Conservation (phyloP, 2,113 vertebrate species). For the Antechinus flavipes region DNA sequence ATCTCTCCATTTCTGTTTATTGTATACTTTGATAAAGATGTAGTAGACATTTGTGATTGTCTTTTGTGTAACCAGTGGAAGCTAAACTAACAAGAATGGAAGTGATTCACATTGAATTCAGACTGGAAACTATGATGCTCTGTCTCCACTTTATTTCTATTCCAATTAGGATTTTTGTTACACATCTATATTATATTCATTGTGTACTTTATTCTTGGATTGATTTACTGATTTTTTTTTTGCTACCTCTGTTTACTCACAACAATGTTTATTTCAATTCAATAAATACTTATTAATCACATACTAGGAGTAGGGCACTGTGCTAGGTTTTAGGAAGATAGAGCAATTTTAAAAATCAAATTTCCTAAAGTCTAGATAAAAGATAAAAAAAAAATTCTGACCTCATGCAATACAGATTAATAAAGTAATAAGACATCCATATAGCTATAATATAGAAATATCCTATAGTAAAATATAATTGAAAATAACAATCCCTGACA, state of each 20-base stretch:
- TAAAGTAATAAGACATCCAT: neutral
- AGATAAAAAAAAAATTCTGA: neutral
- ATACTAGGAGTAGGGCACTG: neutral
- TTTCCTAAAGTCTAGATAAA: neutral
- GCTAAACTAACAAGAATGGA: neutral
- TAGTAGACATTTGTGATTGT: neutral
- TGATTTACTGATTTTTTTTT: neutral
- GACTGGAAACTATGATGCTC: no score
- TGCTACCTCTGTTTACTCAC: neutral
- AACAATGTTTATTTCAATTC: neutral
- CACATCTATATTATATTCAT: neutral
- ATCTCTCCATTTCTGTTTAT: neutral
- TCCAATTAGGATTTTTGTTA: neutral
- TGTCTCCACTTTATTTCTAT: neutral
- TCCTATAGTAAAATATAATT: neutral
- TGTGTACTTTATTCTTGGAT: neutral
- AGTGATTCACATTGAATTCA: neutral
- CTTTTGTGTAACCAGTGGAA: neutral
- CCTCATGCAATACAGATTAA: no score
- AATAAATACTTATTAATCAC: neutral
- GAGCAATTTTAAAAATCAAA: neutral
- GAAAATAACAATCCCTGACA: neutral
- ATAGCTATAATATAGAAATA: neutral
- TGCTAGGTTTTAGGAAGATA: neutral
- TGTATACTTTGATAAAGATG: neutral